Evolutionary conservation across 2,888 invertebrate species (phyloP).

Genomic region (Oscheius onirici): DNA sequence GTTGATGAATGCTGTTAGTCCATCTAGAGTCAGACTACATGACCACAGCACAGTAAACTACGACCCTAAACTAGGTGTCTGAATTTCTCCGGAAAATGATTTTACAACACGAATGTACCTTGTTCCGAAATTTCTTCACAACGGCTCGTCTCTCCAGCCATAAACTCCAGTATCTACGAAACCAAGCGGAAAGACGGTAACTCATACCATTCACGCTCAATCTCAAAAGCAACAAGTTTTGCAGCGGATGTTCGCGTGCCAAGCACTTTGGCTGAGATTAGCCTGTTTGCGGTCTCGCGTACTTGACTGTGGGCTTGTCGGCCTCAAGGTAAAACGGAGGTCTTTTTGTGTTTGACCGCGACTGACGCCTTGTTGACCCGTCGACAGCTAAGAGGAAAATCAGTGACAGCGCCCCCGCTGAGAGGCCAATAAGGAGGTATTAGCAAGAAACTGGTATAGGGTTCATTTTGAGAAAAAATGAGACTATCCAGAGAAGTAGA

Average conservation of each 20-base stretch:
- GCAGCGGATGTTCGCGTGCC: conserved; percentile 1
- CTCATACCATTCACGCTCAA: too few relatives aligned
- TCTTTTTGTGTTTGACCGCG: conserved; percentile 32
- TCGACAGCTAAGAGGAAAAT: conserved; percentile 31
- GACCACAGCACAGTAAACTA: too few relatives aligned
- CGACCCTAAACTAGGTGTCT: too few relatives aligned
- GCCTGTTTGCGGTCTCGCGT: conserved; percentile 25
- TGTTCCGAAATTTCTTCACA: too few relatives aligned
- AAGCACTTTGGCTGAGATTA: not conserved
- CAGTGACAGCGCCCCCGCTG: conserved; percentile 18
- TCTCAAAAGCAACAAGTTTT: too few relatives aligned
- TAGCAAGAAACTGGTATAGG: not conserved
- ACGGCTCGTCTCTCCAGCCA: too few relatives aligned
- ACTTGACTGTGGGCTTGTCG: conserved; percentile 27
- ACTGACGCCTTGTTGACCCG: conserved; percentile 31
- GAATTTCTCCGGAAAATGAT: too few relatives aligned
- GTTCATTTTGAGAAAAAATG: conserved; percentile 6
- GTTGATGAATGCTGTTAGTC: too few relatives aligned
- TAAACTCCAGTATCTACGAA: too few relatives aligned
- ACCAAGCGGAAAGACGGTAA: too few relatives aligned
- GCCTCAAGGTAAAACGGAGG: conserved; percentile 14
- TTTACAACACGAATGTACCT: too few relatives aligned
- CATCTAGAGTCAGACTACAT: too few relatives aligned
- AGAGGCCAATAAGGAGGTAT: not conserved
- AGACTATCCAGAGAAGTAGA: not conserved